Base-by-base conservation (phyloP, 2,888 invertebrate species). In the Pyrrhia umbra region DNA sequence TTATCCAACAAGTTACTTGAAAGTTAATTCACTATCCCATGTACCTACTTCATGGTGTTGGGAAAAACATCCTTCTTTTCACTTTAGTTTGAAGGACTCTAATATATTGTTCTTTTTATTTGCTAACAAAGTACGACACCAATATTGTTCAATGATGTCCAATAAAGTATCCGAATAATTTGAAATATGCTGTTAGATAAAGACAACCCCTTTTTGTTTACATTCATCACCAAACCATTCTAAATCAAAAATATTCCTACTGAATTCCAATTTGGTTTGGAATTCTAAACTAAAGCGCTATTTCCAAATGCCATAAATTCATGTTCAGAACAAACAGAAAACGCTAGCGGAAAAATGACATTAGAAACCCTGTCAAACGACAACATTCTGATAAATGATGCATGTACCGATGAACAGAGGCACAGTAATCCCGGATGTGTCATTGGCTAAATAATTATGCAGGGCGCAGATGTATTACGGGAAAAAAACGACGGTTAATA, bases 1-100 rank as follows among this genome's bases (percentile, higher is more conserved):
- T 78, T 80, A 81, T 73, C 69, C 60, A 62, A 56, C 71, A 73
- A 81, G 70, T 62, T 69, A 64, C 65, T 79, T 62, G 54, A 63
- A 72, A 81, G 78, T 82, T 75, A 75, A 80, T 76, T 70, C 68
- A 81, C 79, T 75, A 68, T 79, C 39, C 58, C 65, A 52, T 71
- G 51, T 61, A 58, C 49, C 52, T 60, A 63, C 57, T 68, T 61
- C 54, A 64, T 63, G 66, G 63, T 80, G 54, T 74, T 77, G 40
- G 52, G 37, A 6, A 47, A 20, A 60, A 73, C 43, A 64, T 59
- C 30, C 52, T 73, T 50, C 27, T 59, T 56, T 59, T 52, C 52
- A 56, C 55, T 73, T 54, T 37, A 56, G 42, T 66, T 52, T 71
- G 6, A 49, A 56, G 18, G 34, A 20, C n/a, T 40, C 2, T 40